Base-by-base conservation (phyloP, 2,888 invertebrate genomes). In the Resseliella maxima region DNA sequence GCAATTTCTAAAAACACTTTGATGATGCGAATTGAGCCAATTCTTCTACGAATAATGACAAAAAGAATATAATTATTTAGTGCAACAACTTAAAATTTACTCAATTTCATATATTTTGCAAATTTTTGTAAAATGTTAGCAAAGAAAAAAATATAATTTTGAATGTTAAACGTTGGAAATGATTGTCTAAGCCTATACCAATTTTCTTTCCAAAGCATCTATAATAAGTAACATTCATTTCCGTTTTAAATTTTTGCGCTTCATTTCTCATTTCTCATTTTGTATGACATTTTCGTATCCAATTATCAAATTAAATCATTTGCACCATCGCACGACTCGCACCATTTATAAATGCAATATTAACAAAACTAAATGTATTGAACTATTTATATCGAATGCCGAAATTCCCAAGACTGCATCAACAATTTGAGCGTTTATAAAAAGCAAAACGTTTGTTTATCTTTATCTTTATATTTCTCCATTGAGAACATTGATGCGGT, bases 241-340 rank as follows among this genome's bases (percentile, higher is more conserved):
- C 31, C 31, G 31, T 35, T 72, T 72, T 27, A 72, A 72, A 72
- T 72, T 31, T 3, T 35, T 6, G 2, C 72, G 31, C 31, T 72
- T 72, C 31, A 72, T 31, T 72, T 72, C 21, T 15, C 10, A 2
- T 2, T 6, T 15, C 31, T 15, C 2, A 3, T 0, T 72, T 15
- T 72, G 27, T 35, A 6, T 12, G 72, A 72, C 10, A 27, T 31
- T 31, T 72, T 72, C 31, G 72, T 15, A 31, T 72, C 72, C 72
- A 72, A 72, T 72, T 72, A 72, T 72, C 72, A 72, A 72, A 72
- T 72, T 72, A 72, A 72, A 72, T 31, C 72, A 72, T 72, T 72
- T 31, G 15, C 6, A 15, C 72, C 72, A 15, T 72, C 12, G 6
- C 18, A 35, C 72, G 3, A 3, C n/a, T 24, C 24, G 59, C 59